Conservation (phyloP, 1,140 invertebrate genomes). For the Atopsyche davidsoni region DNA sequence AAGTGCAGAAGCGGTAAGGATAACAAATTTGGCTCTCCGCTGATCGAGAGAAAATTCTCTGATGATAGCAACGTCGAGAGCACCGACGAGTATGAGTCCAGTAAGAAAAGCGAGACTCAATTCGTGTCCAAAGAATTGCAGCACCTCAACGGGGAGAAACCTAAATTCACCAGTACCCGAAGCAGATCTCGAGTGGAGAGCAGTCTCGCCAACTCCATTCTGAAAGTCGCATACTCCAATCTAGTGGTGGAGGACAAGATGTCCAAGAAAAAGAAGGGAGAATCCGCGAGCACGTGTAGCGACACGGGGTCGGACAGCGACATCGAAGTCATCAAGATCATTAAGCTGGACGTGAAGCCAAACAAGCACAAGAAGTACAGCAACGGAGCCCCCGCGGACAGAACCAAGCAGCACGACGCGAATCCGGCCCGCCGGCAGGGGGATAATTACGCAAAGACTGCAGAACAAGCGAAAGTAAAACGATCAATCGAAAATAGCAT, state of each 20-base stretch:
- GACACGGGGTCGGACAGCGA: conserved; percentile 48
- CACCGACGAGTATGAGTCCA: conserved; percentile 32
- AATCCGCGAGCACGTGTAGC: conserved; percentile 39
- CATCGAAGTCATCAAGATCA: conserved; percentile 37
- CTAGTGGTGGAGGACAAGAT: conserved; percentile 35
- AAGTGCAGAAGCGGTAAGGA: conserved; percentile 74
- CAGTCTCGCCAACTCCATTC: conserved; percentile 13
- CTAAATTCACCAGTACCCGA: conserved; percentile 11
- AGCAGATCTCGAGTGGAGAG: conserved; percentile 5
- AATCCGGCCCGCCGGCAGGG: not conserved
- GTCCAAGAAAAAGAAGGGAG: conserved; percentile 45
- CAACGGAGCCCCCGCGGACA: conserved; percentile 11
- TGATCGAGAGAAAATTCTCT: conserved; percentile 60
- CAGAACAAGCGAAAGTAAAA: conserved; percentile 9
- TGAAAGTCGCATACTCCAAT: conserved; percentile 27
- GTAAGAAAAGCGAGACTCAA: conserved; percentile 11
- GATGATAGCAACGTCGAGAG: conserved; percentile 35
- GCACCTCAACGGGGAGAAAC: conserved; percentile 9
- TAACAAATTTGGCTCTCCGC: conserved; percentile 57
- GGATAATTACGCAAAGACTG: conserved; percentile 12
- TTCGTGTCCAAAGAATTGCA: not conserved
- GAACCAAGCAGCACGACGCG: conserved; percentile 9
- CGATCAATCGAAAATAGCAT: not conserved
- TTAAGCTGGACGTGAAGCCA: conserved; percentile 43
- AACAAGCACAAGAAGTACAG: conserved; percentile 39